A percentile compares a stretch with the other conserved stretches of the same genome.
These are phyloP conservation scores for Rhorus exstirpatorius DNA, from an alignment of 2,888 invertebrate genomes.

Conservation along the genomic window DNA sequence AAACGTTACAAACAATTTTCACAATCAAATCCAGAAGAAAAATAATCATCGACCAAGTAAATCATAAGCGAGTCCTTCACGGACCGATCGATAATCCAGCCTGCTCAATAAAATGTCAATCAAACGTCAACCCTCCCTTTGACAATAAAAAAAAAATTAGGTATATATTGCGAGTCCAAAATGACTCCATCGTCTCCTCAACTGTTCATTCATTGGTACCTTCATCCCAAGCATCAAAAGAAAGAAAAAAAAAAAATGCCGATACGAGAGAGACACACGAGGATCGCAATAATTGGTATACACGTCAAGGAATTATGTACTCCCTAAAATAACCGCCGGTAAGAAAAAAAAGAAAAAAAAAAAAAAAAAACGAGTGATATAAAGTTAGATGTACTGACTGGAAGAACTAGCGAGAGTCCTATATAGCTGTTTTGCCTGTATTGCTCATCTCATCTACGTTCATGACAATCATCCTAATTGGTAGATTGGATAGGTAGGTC, in stretches of 20 bases:
- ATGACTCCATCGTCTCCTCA: neutral
- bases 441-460: slow-evolving; percentile 84
- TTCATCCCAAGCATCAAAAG: neutral
- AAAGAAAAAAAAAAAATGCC: neutral
- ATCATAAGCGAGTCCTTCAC: too few species aligned
- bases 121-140: too few species aligned
- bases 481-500: slow-evolving; percentile 80
- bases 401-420: slow-evolving; percentile 85
- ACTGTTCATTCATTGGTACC: slow-evolving; percentile 17
- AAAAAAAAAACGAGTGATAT: slow-evolving; percentile 78
- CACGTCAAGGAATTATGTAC: slow-evolving; percentile 83
- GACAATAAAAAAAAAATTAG: too few species aligned
- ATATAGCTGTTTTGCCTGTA: slow-evolving; percentile 84
- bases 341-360: slow-evolving; percentile 7
- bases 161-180: too few species aligned
- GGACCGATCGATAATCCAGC: too few species aligned
- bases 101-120: too few species aligned
- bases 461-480: slow-evolving; percentile 86
- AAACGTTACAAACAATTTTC: too few species aligned
- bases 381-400: slow-evolving; percentile 84
- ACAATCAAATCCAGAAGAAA: too few species aligned
- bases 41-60: too few species aligned
- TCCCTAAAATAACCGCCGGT: slow-evolving; percentile 84
- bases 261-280: slow-evolving; percentile 30
- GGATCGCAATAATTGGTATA: slow-evolving; percentile 26